These are phyloP conservation scores for Heliconius charithonia DNA, from an alignment of 2,888 invertebrate genomes.

Conservation along the genomic window DNA sequence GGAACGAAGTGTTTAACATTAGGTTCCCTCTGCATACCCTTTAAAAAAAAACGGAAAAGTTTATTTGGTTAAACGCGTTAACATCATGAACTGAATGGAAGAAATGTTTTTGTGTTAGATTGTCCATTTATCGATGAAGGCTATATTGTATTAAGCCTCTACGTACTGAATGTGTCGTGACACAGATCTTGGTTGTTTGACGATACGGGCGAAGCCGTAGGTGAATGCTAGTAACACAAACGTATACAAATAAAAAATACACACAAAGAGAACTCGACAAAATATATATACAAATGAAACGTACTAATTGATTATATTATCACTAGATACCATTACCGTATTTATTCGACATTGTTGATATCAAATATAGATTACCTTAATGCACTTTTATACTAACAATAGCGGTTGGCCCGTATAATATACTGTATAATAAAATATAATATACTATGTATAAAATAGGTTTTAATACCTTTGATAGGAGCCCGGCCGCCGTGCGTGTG, in stretches of 20 bases:
- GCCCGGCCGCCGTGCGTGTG: conserved; percentile 27
- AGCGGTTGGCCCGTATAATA: conserved; percentile 3
- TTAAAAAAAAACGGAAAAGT: neutral
- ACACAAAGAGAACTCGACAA: too few relatives aligned
- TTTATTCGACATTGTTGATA: conserved; percentile 13
- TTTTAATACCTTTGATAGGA: conserved; percentile 20
- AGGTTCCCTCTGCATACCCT: too few relatives aligned
- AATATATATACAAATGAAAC: neutral
- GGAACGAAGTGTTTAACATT: too few relatives aligned
- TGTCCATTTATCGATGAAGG: too few relatives aligned
- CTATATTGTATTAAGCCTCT: too few relatives aligned
- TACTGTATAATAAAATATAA: neutral
- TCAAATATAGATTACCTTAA: conserved; percentile 34
- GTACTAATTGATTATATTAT: conserved; percentile 17
- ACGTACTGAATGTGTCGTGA: too few relatives aligned
- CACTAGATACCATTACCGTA: neutral
- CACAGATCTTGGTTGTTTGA: neutral
- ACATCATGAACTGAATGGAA: too few relatives aligned
- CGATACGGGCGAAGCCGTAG: neutral
- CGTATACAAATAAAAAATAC: too few relatives aligned
- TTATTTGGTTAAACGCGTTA: neutral
- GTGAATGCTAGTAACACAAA: neutral
- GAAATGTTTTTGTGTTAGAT: too few relatives aligned
- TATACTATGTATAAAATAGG: neutral
- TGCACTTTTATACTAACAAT: conserved; percentile 33